These are phyloP conservation scores for Tupaia chinensis DNA, from an alignment of 2,113 vertebrate species.

Conservation along the genomic window DNA sequence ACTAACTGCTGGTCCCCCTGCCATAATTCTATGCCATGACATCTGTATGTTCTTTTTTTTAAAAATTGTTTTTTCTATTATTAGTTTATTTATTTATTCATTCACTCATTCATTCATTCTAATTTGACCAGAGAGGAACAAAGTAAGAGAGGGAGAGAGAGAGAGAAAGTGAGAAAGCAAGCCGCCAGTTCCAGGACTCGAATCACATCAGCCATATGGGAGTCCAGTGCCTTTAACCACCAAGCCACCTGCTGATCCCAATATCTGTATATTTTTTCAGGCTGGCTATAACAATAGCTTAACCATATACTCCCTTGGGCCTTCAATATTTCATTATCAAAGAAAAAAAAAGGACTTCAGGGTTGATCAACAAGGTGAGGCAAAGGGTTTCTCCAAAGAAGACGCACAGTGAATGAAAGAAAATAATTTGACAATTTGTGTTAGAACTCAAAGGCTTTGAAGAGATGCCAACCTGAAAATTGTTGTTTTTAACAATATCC, in stretches of 20 bases:
- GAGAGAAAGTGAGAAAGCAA: no score
- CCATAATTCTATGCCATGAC: no score
- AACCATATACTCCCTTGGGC: not conserved
- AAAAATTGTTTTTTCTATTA: no score
- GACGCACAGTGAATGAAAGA: not conserved
- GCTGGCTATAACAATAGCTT: not conserved
- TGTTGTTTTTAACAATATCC: slow-evolving; percentile 30
- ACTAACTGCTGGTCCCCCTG: no score
- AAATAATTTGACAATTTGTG: not conserved
- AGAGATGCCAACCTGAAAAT: slow-evolving; percentile 28
- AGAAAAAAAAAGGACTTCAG: not conserved
- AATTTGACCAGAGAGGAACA: no score
- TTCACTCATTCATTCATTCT: no score
- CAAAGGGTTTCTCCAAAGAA: slow-evolving; percentile 26
- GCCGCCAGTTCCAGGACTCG: no score
- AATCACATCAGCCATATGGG: no score
- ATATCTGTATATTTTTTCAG: not conserved
- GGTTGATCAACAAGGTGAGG: slow-evolving; percentile 1
- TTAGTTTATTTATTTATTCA: no score
- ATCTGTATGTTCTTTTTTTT: no score
- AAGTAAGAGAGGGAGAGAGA: no score
- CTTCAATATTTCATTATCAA: slow-evolving; percentile 2
- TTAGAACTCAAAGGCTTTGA: slow-evolving; percentile 43
- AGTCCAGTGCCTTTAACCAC: not conserved
- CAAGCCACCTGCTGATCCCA: not conserved